Evolutionary conservation across 2,888 invertebrate genomes (phyloP).

Genomic region (Amblyjoppa fuscipennis): DNA sequence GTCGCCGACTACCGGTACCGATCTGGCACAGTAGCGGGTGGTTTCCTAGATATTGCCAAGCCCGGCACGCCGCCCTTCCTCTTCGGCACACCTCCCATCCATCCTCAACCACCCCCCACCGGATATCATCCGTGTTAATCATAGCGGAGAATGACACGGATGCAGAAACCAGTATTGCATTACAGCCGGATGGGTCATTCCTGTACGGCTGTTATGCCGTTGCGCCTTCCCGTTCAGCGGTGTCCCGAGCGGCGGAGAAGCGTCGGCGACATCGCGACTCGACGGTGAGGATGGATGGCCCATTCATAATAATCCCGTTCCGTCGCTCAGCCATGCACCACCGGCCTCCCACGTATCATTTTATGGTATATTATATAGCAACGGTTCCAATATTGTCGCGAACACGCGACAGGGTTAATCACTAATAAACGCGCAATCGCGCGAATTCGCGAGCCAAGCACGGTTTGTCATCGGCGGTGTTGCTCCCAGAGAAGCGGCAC

Average conservation of each 20-base stretch:
- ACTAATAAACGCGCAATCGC: conserved; percentile 59
- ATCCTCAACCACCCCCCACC: conserved; percentile 10
- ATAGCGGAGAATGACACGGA: conserved; percentile 73
- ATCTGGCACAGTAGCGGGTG: conserved; percentile 11
- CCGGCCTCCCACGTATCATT: conserved; percentile 38
- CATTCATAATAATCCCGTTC: conserved; percentile 3
- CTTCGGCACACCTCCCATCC: conserved; percentile 4
- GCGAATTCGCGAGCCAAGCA: conserved; percentile 30
- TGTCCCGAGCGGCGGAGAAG: not conserved
- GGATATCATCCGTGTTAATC: conserved; percentile 74
- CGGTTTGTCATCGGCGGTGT: conserved; percentile 23
- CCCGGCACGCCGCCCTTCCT: not conserved
- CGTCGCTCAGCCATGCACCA: conserved; percentile 8
- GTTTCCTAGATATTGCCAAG: not conserved
- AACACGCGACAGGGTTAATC: conserved; percentile 57
- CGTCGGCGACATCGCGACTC: conserved; percentile 18
- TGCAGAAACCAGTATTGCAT: conserved; percentile 63
- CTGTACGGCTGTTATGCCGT: conserved; percentile 4
- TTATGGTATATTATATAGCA: conserved; percentile 31
- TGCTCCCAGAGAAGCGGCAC: conserved; percentile 35
- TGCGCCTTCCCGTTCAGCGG: conserved; percentile 22
- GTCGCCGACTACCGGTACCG: conserved; percentile 46
- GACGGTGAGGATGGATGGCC: conserved; percentile 28
- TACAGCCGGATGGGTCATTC: conserved; percentile 55
- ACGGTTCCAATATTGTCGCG: conserved; percentile 27